A percentile compares a stretch with the other conserved stretches of the same genome.
Evolutionary conservation across 2,888 invertebrate genomes (phyloP).

Genomic region (Drosophila pseudotakahashii): DNA sequence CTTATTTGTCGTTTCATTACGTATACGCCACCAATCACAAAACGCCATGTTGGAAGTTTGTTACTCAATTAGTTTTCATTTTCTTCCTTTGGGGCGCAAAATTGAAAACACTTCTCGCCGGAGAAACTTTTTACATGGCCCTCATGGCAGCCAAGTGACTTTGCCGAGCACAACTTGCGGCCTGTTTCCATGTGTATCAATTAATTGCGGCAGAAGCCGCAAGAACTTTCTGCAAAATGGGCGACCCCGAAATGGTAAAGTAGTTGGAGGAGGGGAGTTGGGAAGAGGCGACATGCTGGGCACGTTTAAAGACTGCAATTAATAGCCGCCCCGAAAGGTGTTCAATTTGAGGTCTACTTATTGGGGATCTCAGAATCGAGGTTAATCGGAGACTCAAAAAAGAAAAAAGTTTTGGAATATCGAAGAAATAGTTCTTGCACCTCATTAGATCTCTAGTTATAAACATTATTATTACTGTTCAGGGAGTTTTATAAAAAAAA

Average conservation of each 20-base stretch:
- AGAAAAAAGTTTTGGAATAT: too few relatives aligned
- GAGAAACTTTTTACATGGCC: slow-evolving; percentile 68
- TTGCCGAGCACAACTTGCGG: slow-evolving; percentile 55
- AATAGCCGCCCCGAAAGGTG: slow-evolving; percentile 47
- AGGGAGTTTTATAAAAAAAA: too few relatives aligned
- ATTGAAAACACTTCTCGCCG: slow-evolving; percentile 69
- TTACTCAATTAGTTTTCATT: slow-evolving; percentile 81
- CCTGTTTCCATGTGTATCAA: slow-evolving; percentile 72
- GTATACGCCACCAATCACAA: slow-evolving; percentile 76
- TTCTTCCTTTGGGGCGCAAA: slow-evolving; percentile 65
- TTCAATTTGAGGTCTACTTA: slow-evolving; percentile 16
- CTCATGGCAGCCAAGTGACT: slow-evolving; percentile 62
- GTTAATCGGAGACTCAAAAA: too few relatives aligned
- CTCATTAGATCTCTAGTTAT: too few relatives aligned
- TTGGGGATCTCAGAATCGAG: background rate
- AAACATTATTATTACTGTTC: too few relatives aligned
- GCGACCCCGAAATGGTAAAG: slow-evolving; percentile 15
- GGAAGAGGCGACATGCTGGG: slow-evolving; percentile 17
- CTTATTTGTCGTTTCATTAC: slow-evolving; percentile 74
- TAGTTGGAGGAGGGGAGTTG: too few relatives aligned
- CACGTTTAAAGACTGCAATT: slow-evolving; percentile 61
- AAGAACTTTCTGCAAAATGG: slow-evolving; percentile 60
- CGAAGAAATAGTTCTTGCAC: too few relatives aligned
- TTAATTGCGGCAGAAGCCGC: slow-evolving; percentile 73
- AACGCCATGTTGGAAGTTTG: slow-evolving; percentile 75